Percentiles rank a stretch among this genome's conserved stretches.
These are phyloP conservation scores for Drosophila baimaii DNA, from an alignment of 1,140 invertebrate species.

Conservation along the genomic window DNA sequence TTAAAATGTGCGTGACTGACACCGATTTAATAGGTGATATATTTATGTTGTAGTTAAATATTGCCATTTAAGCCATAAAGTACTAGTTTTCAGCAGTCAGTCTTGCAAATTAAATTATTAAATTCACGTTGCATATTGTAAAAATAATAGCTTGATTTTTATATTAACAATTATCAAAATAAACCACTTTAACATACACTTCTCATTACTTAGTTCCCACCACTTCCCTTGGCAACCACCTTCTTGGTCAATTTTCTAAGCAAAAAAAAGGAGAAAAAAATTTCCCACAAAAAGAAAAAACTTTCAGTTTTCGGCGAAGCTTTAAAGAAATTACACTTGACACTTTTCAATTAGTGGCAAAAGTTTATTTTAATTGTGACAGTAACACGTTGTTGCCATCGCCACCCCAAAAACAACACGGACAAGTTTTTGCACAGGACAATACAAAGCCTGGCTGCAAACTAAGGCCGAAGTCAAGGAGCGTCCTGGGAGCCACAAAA, in stretches of 20 bases:
- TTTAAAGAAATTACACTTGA: conserved; percentile 80
- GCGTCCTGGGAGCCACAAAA: conserved; percentile 69
- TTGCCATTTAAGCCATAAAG: no score
- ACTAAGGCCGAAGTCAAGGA: conserved; percentile 42
- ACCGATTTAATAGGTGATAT: no score
- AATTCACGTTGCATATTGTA: no score
- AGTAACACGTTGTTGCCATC: conserved; percentile 70
- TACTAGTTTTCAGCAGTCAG: no score
- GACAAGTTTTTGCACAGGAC: conserved; percentile 53
- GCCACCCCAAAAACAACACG: conserved; percentile 44
- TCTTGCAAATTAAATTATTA: no score
- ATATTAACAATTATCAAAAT: no score
- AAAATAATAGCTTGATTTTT: no score
- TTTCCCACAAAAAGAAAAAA: conserved; percentile 20
- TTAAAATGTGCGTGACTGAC: neutral
- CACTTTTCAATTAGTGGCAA: conserved; percentile 79
- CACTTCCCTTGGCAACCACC: neutral
- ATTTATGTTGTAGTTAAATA: no score
- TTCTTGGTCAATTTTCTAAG: conserved; percentile 10
- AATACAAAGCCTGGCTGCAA: conserved; percentile 51
- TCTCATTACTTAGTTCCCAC: conserved; percentile 23
- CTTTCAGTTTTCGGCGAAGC: conserved; percentile 45
- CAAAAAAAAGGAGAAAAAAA: conserved; percentile 57
- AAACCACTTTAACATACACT: neutral
- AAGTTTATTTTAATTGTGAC: conserved; percentile 83